Evolutionary conservation across 2,113 vertebrate genomes (phyloP).

Genomic region (Recurvirostra avosetta): DNA sequence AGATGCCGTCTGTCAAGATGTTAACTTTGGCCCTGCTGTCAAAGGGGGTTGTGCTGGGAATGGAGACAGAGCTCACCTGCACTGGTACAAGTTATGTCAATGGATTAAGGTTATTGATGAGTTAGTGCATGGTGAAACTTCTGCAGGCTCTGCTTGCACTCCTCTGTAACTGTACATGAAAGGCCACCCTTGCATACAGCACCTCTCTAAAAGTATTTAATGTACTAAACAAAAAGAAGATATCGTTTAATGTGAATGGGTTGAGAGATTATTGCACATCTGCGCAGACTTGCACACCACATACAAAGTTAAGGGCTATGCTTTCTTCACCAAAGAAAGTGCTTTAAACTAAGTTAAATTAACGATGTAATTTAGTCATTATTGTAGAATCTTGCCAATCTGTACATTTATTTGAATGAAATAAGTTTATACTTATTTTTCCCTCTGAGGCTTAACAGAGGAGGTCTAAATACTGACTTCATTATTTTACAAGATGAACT

Average conservation of each 20-base stretch:
- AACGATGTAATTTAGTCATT: slow-evolving; percentile 24
- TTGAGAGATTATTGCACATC: background rate
- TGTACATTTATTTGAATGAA: slow-evolving; percentile 1
- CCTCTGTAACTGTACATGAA: background rate
- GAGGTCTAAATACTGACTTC: background rate
- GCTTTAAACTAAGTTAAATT: slow-evolving; percentile 13
- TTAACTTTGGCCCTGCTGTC: background rate
- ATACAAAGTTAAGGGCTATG: background rate
- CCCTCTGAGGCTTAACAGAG: slow-evolving; percentile 9
- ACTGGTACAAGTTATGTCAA: fast-evolving
- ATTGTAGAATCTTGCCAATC: slow-evolving; percentile 21
- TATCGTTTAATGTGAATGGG: background rate
- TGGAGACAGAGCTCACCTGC: background rate
- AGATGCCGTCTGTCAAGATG: fast-evolving
- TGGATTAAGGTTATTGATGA: background rate
- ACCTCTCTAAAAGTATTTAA: background rate
- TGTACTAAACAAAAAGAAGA: background rate
- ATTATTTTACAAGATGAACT: background rate
- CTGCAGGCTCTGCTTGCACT: background rate
- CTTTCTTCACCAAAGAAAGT: background rate
- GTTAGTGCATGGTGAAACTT: background rate
- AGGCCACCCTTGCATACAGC: background rate
- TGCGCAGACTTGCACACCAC: background rate
- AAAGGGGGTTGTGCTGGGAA: background rate
- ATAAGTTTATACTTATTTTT: slow-evolving; percentile 21